Percentiles rank a stretch among this genome's conserved stretches.
These are phyloP conservation scores for Lacerta bilineata DNA, from an alignment of 2,797 vertebrate species.

Conservation along the genomic window DNA sequence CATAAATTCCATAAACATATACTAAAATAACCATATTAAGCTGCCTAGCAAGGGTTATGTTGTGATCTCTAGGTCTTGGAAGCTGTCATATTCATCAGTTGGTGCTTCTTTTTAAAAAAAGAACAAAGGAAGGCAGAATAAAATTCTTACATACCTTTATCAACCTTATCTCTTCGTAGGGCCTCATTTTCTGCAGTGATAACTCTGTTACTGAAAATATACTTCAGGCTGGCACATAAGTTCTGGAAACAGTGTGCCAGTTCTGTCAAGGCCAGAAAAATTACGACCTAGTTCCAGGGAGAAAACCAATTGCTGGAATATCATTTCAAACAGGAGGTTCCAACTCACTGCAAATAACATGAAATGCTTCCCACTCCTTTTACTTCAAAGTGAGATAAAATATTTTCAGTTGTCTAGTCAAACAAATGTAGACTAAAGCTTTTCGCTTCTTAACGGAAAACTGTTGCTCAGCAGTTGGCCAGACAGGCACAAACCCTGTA, in stretches of 20 bases:
- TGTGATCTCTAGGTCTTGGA: slow-evolving; percentile 53
- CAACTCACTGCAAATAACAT: slow-evolving; percentile 63
- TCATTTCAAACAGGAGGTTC: slow-evolving; percentile 65
- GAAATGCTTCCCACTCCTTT: slow-evolving; percentile 61
- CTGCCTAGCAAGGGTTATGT: slow-evolving; percentile 54
- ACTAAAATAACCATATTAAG: slow-evolving; percentile 52
- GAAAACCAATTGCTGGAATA: slow-evolving; percentile 65
- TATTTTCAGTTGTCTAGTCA: slow-evolving; percentile 55
- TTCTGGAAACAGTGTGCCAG: slow-evolving; percentile 70
- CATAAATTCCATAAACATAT: too few species aligned
- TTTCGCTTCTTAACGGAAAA: slow-evolving; percentile 56
- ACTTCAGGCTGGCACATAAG: slow-evolving; percentile 62
- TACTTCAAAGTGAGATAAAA: slow-evolving; percentile 52
- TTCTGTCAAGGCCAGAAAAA: slow-evolving; percentile 73
- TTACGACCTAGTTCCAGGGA: slow-evolving; percentile 74
- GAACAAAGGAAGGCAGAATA: neutral
- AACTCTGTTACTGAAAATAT: slow-evolving; percentile 70
- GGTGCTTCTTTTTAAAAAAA: neutral
- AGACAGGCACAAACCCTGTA: slow-evolving; percentile 15
- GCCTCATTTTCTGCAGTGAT: slow-evolving; percentile 62
- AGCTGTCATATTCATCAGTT: neutral
- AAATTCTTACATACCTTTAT: slow-evolving; percentile 58
- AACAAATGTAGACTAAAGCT: slow-evolving; percentile 57
- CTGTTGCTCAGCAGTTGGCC: slow-evolving; percentile 55
- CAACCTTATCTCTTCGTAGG: slow-evolving; percentile 30